These are phyloP conservation scores for Mycteria americana DNA, from an alignment of 2,797 vertebrate species.

Conservation along the genomic window DNA sequence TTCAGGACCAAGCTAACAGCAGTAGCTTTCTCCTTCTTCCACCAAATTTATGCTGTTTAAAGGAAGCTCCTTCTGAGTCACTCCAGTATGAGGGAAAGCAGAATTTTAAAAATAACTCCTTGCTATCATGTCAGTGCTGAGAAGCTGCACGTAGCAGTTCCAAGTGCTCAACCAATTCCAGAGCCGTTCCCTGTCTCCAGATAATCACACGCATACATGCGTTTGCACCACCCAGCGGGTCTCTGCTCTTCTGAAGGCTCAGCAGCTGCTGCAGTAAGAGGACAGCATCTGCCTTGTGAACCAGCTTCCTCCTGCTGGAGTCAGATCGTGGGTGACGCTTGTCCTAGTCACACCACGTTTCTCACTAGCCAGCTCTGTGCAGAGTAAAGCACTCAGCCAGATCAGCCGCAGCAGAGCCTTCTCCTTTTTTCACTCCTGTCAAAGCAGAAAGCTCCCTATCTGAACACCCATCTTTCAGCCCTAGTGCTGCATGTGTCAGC, in stretches of 20 bases:
- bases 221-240: neutral
- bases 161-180: neutral
- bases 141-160: neutral
- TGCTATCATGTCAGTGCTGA: neutral
- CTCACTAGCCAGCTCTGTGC: neutral
- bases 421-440: neutral
- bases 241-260: neutral
- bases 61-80: neutral
- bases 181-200: neutral
- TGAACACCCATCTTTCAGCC: neutral
- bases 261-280: neutral
- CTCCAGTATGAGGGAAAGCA: neutral
- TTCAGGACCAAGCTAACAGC: neutral
- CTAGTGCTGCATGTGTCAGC: neutral
- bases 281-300: neutral
- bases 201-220: fast-evolving
- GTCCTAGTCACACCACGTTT: fast-evolving
- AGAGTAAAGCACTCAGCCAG: neutral
- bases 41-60: neutral
- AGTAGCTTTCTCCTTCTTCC: neutral
- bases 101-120: neutral
- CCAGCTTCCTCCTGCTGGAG: neutral
- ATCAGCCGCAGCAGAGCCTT: neutral
- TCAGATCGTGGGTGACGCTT: fast-evolving
- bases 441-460: neutral